Evolutionary conservation across 2,797 vertebrate species (phyloP).

Genomic region (Amphiprion clarkii): DNA sequence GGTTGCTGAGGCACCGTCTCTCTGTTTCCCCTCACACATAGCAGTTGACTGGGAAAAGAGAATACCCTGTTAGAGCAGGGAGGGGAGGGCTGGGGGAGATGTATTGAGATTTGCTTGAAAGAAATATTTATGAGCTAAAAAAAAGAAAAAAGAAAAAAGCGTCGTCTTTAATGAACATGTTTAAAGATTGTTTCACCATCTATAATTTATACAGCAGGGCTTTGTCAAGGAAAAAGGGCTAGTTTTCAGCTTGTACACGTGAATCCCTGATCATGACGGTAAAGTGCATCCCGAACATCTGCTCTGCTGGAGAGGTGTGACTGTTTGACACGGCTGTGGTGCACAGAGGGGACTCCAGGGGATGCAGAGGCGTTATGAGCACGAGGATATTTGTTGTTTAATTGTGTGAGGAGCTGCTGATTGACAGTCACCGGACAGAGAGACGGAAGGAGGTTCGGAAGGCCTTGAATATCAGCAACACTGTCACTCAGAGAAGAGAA

Average conservation of each 20-base stretch:
- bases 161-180: constrained; percentile 88
- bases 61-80: constrained; percentile 27
- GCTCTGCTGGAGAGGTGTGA: constrained; percentile 49
- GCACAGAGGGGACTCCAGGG: constrained; percentile 29
- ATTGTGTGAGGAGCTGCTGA: constrained; percentile 80
- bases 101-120: constrained; percentile 83
- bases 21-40: constrained; percentile 61
- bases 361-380: constrained; percentile 78
- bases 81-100: constrained; percentile 41
- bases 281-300: constrained; percentile 65
- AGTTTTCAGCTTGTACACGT: constrained; percentile 69
- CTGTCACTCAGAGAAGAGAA: constrained; percentile 65
- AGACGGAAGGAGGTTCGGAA: constrained; percentile 64
- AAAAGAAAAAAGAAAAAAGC: constrained; percentile 61
- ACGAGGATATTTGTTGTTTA: constrained; percentile 86
- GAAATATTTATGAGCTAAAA: constrained; percentile 86
- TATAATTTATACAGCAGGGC: constrained; percentile 83
- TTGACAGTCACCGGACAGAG: constrained; percentile 89
- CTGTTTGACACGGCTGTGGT: constrained; percentile 45
- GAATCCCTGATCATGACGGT: constrained; percentile 69
- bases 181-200: constrained; percentile 85
- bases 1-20: constrained; percentile 77
- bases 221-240: constrained; percentile 71
- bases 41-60: constrained; percentile 77
- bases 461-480: constrained; percentile 61